Percentiles rank a stretch among this genome's conserved stretches.
Conservation (phyloP, 1,140 invertebrate species). For the Drosophila ohnishii region DNA sequence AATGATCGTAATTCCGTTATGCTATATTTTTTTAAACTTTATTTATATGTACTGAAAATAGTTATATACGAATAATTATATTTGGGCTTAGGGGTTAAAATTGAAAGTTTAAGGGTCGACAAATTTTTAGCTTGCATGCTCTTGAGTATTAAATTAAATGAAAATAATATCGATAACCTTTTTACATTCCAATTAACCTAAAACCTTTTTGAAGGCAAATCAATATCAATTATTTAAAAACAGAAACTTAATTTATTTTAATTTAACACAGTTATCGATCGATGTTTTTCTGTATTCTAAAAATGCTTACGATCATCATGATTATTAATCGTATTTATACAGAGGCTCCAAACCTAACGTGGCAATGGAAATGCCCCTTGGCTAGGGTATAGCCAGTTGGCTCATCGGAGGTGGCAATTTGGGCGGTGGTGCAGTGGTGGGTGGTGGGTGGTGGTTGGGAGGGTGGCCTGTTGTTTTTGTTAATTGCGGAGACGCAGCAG, state of each 20-base stretch:
- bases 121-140: not conserved
- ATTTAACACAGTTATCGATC: too few relatives aligned
- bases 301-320: not conserved
- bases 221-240: too few relatives aligned
- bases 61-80: too few relatives aligned
- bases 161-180: not conserved
- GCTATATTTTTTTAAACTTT: too few relatives aligned
- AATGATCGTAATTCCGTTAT: too few relatives aligned
- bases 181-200: not conserved
- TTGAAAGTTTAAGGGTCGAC: too few relatives aligned
- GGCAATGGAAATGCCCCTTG: not conserved
- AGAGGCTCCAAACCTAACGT: too few relatives aligned
- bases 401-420: slow-evolving; percentile 36
- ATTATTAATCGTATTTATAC: not conserved
- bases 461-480: slow-evolving; percentile 52
- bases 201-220: too few relatives aligned
- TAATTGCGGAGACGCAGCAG: slow-evolving; percentile 45
- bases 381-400: slow-evolving; percentile 5
- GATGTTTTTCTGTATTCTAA: not conserved
- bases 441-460: slow-evolving; percentile 7
- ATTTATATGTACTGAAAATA: too few relatives aligned
- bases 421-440: slow-evolving; percentile 15
- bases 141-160: not conserved
- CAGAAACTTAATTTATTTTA: too few relatives aligned
- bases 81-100: too few relatives aligned